These are phyloP conservation scores for Campylorhamphus procurvoides DNA, from an alignment of 2,113 vertebrate genomes.

Conservation along the genomic window DNA sequence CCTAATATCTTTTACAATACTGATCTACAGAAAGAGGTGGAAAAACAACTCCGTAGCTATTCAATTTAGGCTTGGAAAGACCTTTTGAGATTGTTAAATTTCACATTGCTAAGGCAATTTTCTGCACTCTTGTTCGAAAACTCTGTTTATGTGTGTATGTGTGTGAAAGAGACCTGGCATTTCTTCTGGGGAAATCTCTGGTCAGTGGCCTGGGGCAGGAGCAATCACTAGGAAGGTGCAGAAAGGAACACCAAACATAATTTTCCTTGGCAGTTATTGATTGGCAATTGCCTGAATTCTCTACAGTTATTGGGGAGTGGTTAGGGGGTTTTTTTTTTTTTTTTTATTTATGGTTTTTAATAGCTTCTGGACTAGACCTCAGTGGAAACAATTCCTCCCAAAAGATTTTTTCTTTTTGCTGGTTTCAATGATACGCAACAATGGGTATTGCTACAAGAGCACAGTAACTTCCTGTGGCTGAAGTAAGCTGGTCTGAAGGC, in stretches of 20 bases:
- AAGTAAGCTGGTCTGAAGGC: not conserved
- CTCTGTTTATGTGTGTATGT: not conserved
- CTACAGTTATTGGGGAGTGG: not conserved
- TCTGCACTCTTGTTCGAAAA: not conserved
- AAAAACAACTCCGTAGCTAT: not conserved
- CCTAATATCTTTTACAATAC: not conserved
- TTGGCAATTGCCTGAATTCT: not conserved
- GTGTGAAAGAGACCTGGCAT: not conserved
- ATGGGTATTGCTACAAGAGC: not conserved
- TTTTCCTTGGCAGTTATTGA: slow-evolving; percentile 26
- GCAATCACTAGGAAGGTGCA: not conserved
- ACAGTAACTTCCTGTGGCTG: not conserved
- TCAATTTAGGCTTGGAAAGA: not conserved
- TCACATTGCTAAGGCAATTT: not conserved
- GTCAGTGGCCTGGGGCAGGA: not conserved
- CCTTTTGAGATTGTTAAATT: not conserved
- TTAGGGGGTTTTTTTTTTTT: too few species aligned
- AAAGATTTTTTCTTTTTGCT: not conserved
- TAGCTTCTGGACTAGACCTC: not conserved
- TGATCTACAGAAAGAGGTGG: not conserved
- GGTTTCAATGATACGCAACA: not conserved
- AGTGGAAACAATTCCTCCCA: not conserved
- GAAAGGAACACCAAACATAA: not conserved
- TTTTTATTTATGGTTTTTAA: slow-evolving; percentile 33
- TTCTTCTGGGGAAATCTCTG: not conserved